These are phyloP conservation scores for Carollia perspicillata DNA, from an alignment of 2,113 vertebrate genomes.

Conservation along the genomic window DNA sequence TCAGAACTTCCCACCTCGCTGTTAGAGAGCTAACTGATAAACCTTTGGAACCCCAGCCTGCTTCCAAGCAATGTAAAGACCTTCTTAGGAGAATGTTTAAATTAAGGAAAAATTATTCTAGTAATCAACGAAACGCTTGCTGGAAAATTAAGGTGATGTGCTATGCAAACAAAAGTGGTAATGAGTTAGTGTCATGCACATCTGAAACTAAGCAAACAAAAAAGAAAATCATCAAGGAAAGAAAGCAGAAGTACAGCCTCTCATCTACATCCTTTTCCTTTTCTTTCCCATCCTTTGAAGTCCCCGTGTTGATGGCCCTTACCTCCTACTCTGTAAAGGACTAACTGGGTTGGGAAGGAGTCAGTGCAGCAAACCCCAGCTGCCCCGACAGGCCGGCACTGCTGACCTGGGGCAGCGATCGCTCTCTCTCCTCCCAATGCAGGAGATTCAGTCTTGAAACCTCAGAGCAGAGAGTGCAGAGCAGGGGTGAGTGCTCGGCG, in stretches of 20 bases:
- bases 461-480: not conserved
- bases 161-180: not conserved
- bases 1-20: not conserved
- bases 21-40: not conserved
- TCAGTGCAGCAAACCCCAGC: not conserved
- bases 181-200: not conserved
- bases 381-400: not conserved
- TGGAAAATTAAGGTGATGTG: not conserved
- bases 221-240: not conserved
- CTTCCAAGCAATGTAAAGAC: not conserved
- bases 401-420: not conserved
- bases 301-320: not conserved
- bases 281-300: not conserved
- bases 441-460: not conserved
- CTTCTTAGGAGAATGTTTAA: not conserved
- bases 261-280: not conserved
- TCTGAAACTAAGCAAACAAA: not conserved
- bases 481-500: not conserved
- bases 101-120: not conserved
- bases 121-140: not conserved
- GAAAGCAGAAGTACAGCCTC: not conserved
- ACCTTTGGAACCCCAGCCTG: not conserved
- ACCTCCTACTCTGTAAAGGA: not conserved
- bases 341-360: not conserved
- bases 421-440: not conserved